A percentile compares a stretch with the other conserved stretches of the same genome.
phyloP scores from a whole-genome alignment of 1,140 invertebrate genomes.

The Drosophila subpulchrella region DNA sequence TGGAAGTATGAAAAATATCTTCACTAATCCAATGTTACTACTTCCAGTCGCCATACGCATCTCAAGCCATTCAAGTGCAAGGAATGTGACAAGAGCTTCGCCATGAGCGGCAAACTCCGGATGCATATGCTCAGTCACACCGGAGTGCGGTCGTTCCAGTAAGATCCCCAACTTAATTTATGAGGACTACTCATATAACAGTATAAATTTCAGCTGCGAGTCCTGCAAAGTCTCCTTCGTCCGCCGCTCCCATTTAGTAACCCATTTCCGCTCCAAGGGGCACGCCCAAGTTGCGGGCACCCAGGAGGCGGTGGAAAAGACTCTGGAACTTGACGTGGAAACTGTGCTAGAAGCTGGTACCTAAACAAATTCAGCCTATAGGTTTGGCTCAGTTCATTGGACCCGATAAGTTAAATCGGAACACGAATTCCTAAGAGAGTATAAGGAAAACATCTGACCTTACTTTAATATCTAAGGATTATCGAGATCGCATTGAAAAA shows the following conservation, averaged over 20 bases:
- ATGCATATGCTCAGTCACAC: slow-evolving; percentile 99
- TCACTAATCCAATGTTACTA: background rate
- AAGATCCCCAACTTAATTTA: background rate
- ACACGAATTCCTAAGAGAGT: no score
- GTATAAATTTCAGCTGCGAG: slow-evolving; percentile 47
- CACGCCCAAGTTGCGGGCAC: slow-evolving; percentile 41
- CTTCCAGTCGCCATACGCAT: slow-evolving; percentile 57
- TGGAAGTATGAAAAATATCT: no score
- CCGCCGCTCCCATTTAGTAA: slow-evolving; percentile 52
- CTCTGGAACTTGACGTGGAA: slow-evolving; percentile 44
- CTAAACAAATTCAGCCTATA: background rate
- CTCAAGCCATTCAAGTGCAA: slow-evolving; percentile 98
- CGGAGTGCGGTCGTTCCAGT: slow-evolving; percentile 88
- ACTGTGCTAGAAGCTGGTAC: slow-evolving; percentile 22
- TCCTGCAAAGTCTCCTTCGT: slow-evolving; percentile 66
- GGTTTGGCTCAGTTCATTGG: no score
- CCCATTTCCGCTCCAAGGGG: slow-evolving; percentile 59
- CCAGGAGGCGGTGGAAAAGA: slow-evolving; percentile 3
- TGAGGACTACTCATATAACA: no score
- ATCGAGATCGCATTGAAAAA: no score
- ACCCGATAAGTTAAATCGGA: no score
- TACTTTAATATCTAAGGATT: no score
- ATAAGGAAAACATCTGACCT: no score
- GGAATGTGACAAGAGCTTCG: slow-evolving; percentile 98
- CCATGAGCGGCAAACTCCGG: slow-evolving; percentile 98